phyloP scores from a whole-genome alignment of 1,140 invertebrate species.

The Melipona quadrifasciata region DNA sequence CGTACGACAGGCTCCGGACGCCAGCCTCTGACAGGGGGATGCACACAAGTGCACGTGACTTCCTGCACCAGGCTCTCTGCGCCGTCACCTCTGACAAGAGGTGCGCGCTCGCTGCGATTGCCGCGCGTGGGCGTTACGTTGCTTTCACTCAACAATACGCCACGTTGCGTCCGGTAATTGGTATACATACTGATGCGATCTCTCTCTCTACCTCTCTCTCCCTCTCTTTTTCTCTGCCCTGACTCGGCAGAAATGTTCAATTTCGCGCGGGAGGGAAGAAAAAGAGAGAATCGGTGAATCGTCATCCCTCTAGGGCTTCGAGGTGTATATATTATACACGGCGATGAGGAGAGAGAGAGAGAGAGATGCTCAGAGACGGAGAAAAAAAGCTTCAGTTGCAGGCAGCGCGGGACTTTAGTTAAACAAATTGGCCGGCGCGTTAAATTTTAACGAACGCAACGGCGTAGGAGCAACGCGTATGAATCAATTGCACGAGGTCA shows the following conservation, averaged over 20 bases:
- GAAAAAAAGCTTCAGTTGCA: not conserved
- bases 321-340: too few relatives aligned
- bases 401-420: not conserved
- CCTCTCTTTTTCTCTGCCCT: not conserved
- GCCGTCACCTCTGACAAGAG: constrained; percentile 33
- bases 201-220: not conserved
- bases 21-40: constrained; percentile 3
- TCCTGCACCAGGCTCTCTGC: constrained; percentile 32
- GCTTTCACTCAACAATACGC: constrained; percentile 56
- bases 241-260: constrained; percentile 47
- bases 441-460: constrained; percentile 24
- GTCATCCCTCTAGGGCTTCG: not conserved
- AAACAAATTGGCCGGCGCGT: constrained; percentile 11
- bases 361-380: too few relatives aligned
- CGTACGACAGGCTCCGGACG: not conserved
- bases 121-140: constrained; percentile 49
- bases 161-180: constrained; percentile 39
- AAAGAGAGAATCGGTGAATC: not conserved
- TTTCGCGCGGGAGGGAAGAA: not conserved
- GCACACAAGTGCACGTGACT: constrained; percentile 45
- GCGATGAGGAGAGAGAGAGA: not conserved
- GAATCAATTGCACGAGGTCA: constrained; percentile 33
- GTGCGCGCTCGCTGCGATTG: constrained; percentile 1
- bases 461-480: not conserved
- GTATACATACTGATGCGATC: constrained; percentile 16